A percentile compares a stretch with the other conserved stretches of the same genome.
Evolutionary conservation across 2,797 vertebrate genomes (phyloP).

Genomic region (Cuculus canorus): DNA sequence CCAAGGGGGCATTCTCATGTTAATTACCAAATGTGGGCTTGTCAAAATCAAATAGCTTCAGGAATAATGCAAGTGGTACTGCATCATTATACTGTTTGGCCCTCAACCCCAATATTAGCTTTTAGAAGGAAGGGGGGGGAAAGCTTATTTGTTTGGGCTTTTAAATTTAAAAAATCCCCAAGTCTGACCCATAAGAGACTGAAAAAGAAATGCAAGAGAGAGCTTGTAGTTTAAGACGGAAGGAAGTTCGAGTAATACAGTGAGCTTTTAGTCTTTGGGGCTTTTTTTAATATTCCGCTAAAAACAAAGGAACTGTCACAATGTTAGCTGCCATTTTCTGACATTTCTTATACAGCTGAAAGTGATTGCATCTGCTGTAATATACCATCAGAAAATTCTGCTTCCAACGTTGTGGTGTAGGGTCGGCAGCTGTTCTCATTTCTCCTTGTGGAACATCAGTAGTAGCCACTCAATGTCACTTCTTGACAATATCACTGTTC

Average conservation of each 20-base stretch:
- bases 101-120: slow-evolving; percentile 80
- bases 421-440: not conserved
- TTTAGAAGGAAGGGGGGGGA: slow-evolving; percentile 10
- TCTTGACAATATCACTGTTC: not conserved
- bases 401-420: not conserved
- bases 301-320: slow-evolving; percentile 51
- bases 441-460: not conserved
- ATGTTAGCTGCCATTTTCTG: slow-evolving; percentile 47
- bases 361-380: not conserved
- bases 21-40: slow-evolving; percentile 85
- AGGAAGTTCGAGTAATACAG: not conserved
- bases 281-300: not conserved
- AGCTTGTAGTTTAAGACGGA: slow-evolving; percentile 48
- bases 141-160: slow-evolving; percentile 66
- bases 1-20: slow-evolving; percentile 84
- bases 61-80: slow-evolving; percentile 80
- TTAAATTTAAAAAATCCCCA: slow-evolving; percentile 58
- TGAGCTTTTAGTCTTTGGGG: slow-evolving; percentile 34
- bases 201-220: slow-evolving; percentile 31
- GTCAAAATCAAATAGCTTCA: slow-evolving; percentile 84
- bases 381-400: not conserved
- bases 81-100: slow-evolving; percentile 80
- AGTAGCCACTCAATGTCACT: not conserved
- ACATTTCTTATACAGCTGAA: not conserved
- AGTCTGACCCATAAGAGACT: slow-evolving; percentile 52